Evolutionary conservation across 1,140 invertebrate genomes (phyloP), one percentile per base, ranked within the genome.

Genomic region (Lethrus apterus): DNA sequence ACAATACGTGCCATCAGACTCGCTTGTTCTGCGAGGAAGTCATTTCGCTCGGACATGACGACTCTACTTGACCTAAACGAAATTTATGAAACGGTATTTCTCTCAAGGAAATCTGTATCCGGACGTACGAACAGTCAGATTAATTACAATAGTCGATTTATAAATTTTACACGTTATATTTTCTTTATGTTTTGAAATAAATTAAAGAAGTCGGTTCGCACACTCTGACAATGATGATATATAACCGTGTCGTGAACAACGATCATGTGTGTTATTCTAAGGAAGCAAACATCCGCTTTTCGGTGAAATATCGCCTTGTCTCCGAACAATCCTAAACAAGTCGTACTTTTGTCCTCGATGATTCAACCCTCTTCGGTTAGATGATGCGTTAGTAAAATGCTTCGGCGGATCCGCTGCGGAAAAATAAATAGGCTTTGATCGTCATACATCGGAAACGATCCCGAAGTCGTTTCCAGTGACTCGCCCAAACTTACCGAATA

Each of bases 361-460:
- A 34, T 2, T 18, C 4, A 4, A 13, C 10, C 19, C 10, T 5
- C 56, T 53, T 54, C 54, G 50, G 58, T 55, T 59, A 53, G 59
- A 59, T 59, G 58, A 62, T 62, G 57, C 59, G 57, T 62, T 60
- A 56, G 58, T 60, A 60, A 60, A 59, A 58, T 58, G 57, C 51
- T 58, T 57, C 51, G 50, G 41, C 50, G 59, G 51, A 58, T 62
- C 50, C 52, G 33, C 43, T 47, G 42, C 51, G 57, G 57, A 54
- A 59, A 59, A 62, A 55, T 59, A 62, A 46, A 59, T 59, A 56
- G 57, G 54, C 59, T 56, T 58, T 60, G 56, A 58, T 58, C 48
- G 46, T 47, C 52, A 46, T 47, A 51, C 46, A 57, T 55, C 56
- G 51, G 57, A 59, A 57, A 50, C 48, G 44, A 38, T 38, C 35